Evolutionary conservation across 2,797 vertebrate species (phyloP).

Genomic region (Chanos chanos): DNA sequence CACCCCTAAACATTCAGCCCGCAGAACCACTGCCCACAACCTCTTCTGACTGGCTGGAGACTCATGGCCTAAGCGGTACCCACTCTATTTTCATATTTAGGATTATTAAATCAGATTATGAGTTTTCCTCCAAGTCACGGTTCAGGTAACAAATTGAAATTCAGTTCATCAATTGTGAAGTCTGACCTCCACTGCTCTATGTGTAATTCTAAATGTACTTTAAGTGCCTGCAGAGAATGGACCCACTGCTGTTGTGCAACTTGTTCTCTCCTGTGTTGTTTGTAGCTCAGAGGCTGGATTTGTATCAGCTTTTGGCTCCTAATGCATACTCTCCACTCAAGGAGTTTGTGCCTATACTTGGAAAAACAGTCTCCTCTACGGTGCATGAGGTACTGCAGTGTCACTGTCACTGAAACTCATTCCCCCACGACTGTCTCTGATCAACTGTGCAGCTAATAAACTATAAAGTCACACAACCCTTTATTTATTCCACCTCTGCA

Average conservation of each 20-base stretch:
- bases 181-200: too few relatives aligned
- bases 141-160: too few relatives aligned
- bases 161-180: too few relatives aligned
- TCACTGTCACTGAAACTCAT: too few relatives aligned
- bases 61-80: slow-evolving; percentile 76
- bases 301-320: slow-evolving; percentile 78
- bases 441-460: too few relatives aligned
- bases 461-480: too few relatives aligned
- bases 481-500: too few relatives aligned
- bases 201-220: neutral
- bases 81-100: slow-evolving; percentile 34
- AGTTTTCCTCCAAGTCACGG: too few relatives aligned
- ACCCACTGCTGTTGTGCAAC: neutral
- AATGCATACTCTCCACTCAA: slow-evolving; percentile 68
- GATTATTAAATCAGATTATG: too few relatives aligned
- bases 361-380: slow-evolving; percentile 73
- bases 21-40: slow-evolving; percentile 58
- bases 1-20: slow-evolving; percentile 64
- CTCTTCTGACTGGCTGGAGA: slow-evolving; percentile 74
- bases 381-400: slow-evolving; percentile 73
- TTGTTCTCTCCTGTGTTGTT: too few relatives aligned
- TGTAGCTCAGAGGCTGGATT: slow-evolving; percentile 71
- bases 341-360: slow-evolving; percentile 75
- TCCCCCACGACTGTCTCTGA: too few relatives aligned
- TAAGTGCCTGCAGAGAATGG: too few relatives aligned